Conservation (phyloP, 2,113 vertebrate genomes). For the Planiliza haematocheilus region DNA sequence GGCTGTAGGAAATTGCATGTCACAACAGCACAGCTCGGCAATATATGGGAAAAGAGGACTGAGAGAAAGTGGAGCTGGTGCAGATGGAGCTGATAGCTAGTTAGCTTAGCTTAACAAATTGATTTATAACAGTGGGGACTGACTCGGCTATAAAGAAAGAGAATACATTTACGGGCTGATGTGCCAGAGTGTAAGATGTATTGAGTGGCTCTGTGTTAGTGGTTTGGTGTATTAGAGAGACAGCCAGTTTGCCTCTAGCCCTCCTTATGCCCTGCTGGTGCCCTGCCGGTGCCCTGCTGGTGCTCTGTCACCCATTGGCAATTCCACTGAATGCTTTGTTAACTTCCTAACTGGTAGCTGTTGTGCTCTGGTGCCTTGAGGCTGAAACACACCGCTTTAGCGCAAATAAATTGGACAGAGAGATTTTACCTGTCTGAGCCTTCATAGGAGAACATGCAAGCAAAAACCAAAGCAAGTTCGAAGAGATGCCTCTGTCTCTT, state of each 20-base stretch:
- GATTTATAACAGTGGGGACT: no score
- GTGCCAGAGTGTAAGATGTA: background rate
- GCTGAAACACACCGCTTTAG: slow-evolving; percentile 2
- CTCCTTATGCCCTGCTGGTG: background rate
- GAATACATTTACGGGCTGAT: no score
- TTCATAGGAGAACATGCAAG: background rate
- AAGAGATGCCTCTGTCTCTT: background rate
- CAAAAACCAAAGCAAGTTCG: no score
- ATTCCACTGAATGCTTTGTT: slow-evolving; percentile 20
- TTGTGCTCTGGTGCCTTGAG: background rate
- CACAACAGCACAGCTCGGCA: no score
- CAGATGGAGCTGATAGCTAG: no score
- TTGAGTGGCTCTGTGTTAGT: background rate
- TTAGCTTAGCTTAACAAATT: no score
- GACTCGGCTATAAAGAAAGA: no score
- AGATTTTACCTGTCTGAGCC: background rate
- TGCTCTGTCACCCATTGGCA: slow-evolving; percentile 14
- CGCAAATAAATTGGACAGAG: slow-evolving; percentile 1
- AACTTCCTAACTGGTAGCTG: slow-evolving; percentile 24
- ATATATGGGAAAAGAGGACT: no score
- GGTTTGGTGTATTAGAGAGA: background rate
- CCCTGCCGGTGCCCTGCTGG: background rate
- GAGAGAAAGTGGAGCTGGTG: no score
- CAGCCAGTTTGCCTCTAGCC: background rate
- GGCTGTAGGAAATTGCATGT: no score